These are phyloP conservation scores for Orussus abietinus DNA, from an alignment of 1,140 invertebrate species.

Conservation along the genomic window DNA sequence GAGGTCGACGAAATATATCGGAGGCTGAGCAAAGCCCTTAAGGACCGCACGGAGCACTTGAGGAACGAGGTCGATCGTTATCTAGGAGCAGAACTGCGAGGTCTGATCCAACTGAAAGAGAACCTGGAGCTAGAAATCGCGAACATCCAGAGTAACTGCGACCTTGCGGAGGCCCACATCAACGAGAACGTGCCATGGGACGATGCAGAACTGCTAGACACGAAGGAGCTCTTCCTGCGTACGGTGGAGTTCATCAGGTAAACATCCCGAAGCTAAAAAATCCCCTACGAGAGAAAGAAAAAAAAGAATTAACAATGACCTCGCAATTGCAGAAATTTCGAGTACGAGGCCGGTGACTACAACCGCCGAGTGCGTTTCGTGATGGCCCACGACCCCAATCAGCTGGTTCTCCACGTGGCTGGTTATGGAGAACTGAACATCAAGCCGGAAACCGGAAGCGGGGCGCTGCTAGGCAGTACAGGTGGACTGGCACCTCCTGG, in stretches of 20 bases:
- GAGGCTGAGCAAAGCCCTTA: constrained; percentile 83
- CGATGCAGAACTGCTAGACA: constrained; percentile 84
- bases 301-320: constrained; percentile 10
- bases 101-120: constrained; percentile 82
- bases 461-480: constrained; percentile 47
- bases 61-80: constrained; percentile 87
- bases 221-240: constrained; percentile 91
- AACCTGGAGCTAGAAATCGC: constrained; percentile 88
- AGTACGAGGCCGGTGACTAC: constrained; percentile 88
- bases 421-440: constrained; percentile 87
- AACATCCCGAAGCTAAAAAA: not conserved
- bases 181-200: constrained; percentile 83
- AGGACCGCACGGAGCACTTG: constrained; percentile 85
- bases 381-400: constrained; percentile 85
- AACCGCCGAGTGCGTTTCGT: constrained; percentile 78
- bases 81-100: constrained; percentile 75
- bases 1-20: constrained; percentile 91
- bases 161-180: constrained; percentile 93
- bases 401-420: constrained; percentile 77
- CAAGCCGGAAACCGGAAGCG: constrained; percentile 51
- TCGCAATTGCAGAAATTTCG: constrained; percentile 71
- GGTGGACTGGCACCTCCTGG: constrained; percentile 58
- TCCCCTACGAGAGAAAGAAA: not conserved
- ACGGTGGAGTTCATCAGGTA: constrained; percentile 83
- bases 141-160: constrained; percentile 92